Evolutionary conservation across 2,888 invertebrate genomes (phyloP).

Genomic region (Yponomeuta cagnagella): DNA sequence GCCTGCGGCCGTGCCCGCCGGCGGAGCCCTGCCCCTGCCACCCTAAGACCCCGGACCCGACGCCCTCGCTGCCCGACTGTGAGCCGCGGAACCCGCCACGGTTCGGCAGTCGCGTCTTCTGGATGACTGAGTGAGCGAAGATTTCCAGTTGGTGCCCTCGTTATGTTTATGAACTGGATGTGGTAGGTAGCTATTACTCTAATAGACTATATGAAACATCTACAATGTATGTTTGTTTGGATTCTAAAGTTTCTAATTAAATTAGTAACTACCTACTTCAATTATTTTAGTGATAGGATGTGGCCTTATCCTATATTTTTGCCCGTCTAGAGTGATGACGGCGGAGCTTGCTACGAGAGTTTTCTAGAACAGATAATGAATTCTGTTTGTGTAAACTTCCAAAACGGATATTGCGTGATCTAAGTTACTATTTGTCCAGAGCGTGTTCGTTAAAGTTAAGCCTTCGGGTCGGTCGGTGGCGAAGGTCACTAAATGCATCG

Average conservation of each 20-base stretch:
- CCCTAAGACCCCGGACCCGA: constrained; percentile 78
- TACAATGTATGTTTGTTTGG: background rate
- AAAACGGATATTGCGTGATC: background rate
- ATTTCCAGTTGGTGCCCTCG: no score
- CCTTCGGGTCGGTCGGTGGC: background rate
- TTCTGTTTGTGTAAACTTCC: background rate
- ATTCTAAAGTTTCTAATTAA: background rate
- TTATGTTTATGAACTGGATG: no score
- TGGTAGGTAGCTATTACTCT: no score
- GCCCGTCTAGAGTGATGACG: background rate
- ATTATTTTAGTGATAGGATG: background rate
- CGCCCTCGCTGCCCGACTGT: constrained; percentile 79
- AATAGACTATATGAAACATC: background rate
- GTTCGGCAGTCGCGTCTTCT: constrained; percentile 77
- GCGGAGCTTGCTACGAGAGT: background rate
- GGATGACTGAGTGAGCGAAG: constrained; percentile 48
- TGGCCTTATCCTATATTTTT: background rate
- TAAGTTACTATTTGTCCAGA: no score
- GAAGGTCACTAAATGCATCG: constrained; percentile 53
- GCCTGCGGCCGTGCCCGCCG: constrained; percentile 73
- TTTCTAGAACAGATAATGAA: background rate
- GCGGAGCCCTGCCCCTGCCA: constrained; percentile 68
- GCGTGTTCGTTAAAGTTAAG: background rate
- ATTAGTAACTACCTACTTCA: no score
- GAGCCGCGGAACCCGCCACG: constrained; percentile 76